phyloP scores from a whole-genome alignment of 2,888 invertebrate genomes.

The Drosophila paranaensis region DNA sequence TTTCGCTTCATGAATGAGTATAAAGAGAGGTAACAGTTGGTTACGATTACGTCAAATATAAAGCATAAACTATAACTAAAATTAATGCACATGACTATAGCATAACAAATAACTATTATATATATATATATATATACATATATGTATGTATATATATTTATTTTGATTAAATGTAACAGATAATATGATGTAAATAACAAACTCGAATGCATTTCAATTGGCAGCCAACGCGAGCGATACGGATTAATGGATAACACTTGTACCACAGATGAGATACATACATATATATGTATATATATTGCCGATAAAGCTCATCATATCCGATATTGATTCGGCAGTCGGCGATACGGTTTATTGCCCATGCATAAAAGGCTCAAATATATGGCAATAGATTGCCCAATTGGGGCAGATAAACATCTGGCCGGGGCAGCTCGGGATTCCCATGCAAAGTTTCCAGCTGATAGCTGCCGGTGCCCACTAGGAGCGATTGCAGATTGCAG shows the following conservation, averaged over 20 bases:
- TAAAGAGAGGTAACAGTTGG: constrained; percentile 7
- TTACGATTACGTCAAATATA: constrained; percentile 14
- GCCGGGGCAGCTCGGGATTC: constrained; percentile 87
- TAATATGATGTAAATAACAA: constrained; percentile 24
- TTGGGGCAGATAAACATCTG: constrained; percentile 90
- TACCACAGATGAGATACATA: constrained; percentile 23
- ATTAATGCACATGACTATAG: constrained; percentile 14
- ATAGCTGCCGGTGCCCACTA: constrained; percentile 95
- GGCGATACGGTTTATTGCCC: constrained; percentile 23
- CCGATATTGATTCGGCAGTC: neutral
- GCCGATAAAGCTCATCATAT: neutral
- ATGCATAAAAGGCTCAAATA: constrained; percentile 28
- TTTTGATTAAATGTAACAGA: constrained; percentile 40
- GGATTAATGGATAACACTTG: constrained; percentile 9
- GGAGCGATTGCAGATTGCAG: constrained; percentile 94
- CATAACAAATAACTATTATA: constrained; percentile 16
- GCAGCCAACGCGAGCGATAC: neutral
- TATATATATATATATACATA: constrained; percentile 4
- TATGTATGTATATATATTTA: constrained; percentile 14
- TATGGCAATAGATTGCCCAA: constrained; percentile 88
- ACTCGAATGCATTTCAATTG: constrained; percentile 16
- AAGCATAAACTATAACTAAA: constrained; percentile 24
- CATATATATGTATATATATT: constrained; percentile 20
- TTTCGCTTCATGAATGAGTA: neutral
- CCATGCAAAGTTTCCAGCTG: constrained; percentile 86